Base-by-base conservation (phyloP, 2,113 vertebrate species). In the Mellivora capensis region DNA sequence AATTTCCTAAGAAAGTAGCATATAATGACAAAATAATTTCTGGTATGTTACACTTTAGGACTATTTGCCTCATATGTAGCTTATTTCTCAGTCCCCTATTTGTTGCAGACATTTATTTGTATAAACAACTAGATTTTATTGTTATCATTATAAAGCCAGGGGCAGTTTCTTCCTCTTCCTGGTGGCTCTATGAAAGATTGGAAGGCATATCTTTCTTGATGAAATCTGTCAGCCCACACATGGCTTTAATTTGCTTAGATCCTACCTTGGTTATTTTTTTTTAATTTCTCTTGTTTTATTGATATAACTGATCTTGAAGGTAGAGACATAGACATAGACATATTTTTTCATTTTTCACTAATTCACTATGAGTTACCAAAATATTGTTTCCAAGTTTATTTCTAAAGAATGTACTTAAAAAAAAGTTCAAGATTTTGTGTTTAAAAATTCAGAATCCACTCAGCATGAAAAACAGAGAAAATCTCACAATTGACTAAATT, bases 221-320 rank as follows among this genome's bases (percentile, higher is more conserved):
- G 90, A 83, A 96, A 79, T 76, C 0, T 2, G 7, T 4, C 2
- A 97, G 29, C 2, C 61, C 52, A 37, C 9, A 86, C 93, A 64
- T 84, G 52, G 93, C 47, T 49, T 86, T 96, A 47, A 91, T 98
- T 89, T 72, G 7, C 21, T 96, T 87, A 69, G 15, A 80, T 96
- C 74, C 74, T 92, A 42, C 17, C 64, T 57, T 12, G 52, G 97
- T 97, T 42, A 96, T 37, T 96, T 95, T 77, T 72, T 72, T 80
- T 94, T 81, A 83, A 97, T 96, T 95, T 98, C 67, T 84, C 21
- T 3, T 9, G 64, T 93, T 98, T 97, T 96, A 90, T 76, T 69
- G 85, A 44, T 17, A 96, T 96, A 96, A 76, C 42, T 93, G 0
- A 12, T 34, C 93, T 93, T 96, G 72, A 95, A 90, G 76, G 39